A percentile compares a stretch with the other conserved stretches of the same genome.
These are phyloP conservation scores for Drosophila neocordata DNA, from an alignment of 1,140 invertebrate genomes.

Conservation along the genomic window DNA sequence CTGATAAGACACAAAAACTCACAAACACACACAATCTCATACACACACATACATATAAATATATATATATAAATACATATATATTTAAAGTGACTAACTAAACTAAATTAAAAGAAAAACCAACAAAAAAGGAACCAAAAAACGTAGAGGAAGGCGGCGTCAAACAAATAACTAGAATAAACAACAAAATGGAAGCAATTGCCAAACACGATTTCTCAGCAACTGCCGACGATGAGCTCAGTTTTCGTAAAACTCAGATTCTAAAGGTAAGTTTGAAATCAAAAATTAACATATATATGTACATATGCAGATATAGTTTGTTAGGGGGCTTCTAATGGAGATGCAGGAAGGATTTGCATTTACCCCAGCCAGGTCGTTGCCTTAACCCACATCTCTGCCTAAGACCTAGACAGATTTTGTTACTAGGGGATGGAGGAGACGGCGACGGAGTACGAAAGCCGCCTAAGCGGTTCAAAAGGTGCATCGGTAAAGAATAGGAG, in stretches of 20 bases:
- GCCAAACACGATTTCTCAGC: conserved; percentile 99
- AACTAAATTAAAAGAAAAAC: conserved; percentile 41
- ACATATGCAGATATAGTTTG: neutral
- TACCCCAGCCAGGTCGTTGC: conserved; percentile 44
- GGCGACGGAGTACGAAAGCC: conserved; percentile 8
- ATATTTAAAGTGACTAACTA: conserved; percentile 44
- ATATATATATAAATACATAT: neutral
- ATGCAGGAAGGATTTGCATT: conserved; percentile 28
- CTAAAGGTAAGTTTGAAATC: conserved; percentile 90
- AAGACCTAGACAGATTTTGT: conserved; percentile 33
- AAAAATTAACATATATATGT: conserved; percentile 30
- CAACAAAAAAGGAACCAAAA: conserved; percentile 28
- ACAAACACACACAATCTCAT: conserved; percentile 48
- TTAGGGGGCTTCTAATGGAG: neutral
- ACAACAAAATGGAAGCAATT: conserved; percentile 94
- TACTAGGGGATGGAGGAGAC: conserved; percentile 4
- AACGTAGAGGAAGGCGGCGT: conserved; percentile 20
- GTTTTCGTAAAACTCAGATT: conserved; percentile 96
- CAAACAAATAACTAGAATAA: conserved; percentile 27
- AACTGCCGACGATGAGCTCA: conserved; percentile 98
- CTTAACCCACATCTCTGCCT: conserved; percentile 48
- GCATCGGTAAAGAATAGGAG: conserved; percentile 10
- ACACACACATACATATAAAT: neutral
- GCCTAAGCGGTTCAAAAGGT: conserved; percentile 46
- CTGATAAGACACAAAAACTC: conserved; percentile 45